A percentile compares a stretch with the other conserved stretches of the same genome.
phyloP scores from a whole-genome alignment of 2,113 vertebrate genomes.

The Nibea albiflora region DNA sequence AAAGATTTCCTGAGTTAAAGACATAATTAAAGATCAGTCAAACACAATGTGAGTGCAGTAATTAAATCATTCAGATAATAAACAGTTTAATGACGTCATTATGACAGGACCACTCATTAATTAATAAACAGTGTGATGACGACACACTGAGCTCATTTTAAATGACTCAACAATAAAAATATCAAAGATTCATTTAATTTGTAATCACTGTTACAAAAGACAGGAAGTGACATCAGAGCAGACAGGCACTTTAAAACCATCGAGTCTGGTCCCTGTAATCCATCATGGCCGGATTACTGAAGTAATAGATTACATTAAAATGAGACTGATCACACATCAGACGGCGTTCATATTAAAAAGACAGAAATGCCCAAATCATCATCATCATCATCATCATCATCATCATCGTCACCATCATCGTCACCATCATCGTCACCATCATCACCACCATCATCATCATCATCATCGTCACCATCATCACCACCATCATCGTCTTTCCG shows the following conservation, averaged over 20 bases:
- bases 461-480: neutral
- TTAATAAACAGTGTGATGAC: too few relatives aligned
- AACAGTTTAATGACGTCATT: too few relatives aligned
- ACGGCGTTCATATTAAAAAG: neutral
- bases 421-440: too few relatives aligned
- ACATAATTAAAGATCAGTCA: too few relatives aligned
- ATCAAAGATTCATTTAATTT: too few relatives aligned
- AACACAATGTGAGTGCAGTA: too few relatives aligned
- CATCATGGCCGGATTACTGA: neutral
- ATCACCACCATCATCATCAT: neutral
- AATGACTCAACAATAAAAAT: too few relatives aligned
- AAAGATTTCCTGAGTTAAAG: too few relatives aligned
- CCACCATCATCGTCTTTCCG: neutral
- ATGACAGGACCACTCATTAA: too few relatives aligned
- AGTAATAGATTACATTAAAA: neutral
- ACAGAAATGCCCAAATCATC: slow-evolving; percentile 1
- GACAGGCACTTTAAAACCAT: slow-evolving; percentile 67
- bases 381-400: neutral
- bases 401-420: neutral
- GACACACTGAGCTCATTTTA: too few relatives aligned
- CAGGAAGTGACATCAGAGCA: neutral
- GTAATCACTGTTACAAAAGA: too few relatives aligned
- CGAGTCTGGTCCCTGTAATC: slow-evolving; percentile 31
- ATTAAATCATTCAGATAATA: too few relatives aligned
- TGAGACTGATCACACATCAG: neutral